Evolutionary conservation across 2,113 vertebrate species (phyloP), one percentile per base, ranked within the genome.

Genomic region (Cygnus atratus): DNA sequence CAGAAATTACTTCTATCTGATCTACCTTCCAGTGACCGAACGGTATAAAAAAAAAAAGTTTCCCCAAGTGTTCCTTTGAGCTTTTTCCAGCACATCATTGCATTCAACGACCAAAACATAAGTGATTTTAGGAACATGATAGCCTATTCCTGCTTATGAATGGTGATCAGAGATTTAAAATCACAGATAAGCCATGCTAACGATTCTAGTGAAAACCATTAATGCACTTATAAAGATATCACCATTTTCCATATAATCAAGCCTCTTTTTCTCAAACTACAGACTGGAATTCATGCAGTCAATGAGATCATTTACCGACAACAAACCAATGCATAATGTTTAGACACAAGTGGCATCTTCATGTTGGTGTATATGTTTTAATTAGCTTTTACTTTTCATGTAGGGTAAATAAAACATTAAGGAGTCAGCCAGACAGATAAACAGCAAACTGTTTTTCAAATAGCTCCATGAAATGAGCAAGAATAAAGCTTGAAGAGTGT

Each of bases 391-490:
- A 84, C 90, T 91, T 94, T 87, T 88, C 94, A 86, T 44, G 74
- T 39, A 82, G 87, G 63, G 43, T 88, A 91, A 94, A 94, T 94
- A 95, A 96, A 97, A 94, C 82, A 91, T 93, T 90, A 93, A 92
- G 63, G 57, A 91, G 92, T 84, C 79, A 97, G 66, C 66, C 93
- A 88, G 70, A 91, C 28, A 84, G 50, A 77, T 91, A 94, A 96
- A 86, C 28, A 21, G 87, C 54, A 57, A 92, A 87, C 80, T 75
- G 72, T 68, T 96, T 70, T 96, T 91, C 57, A 72, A 95, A 84
- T 43, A 37, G 59, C 67, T 96, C 62, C 84, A 92, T 62, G 84
- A 97, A 97, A 97, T 95, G 96, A 97, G 93, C 97, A 97, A 95
- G 85, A 97, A 94, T 93, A 90, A 93, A 95, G 58, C 75, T 73